Base-by-base conservation (phyloP, 2,113 vertebrate genomes). In the Rhabdomys dilectus region DNA sequence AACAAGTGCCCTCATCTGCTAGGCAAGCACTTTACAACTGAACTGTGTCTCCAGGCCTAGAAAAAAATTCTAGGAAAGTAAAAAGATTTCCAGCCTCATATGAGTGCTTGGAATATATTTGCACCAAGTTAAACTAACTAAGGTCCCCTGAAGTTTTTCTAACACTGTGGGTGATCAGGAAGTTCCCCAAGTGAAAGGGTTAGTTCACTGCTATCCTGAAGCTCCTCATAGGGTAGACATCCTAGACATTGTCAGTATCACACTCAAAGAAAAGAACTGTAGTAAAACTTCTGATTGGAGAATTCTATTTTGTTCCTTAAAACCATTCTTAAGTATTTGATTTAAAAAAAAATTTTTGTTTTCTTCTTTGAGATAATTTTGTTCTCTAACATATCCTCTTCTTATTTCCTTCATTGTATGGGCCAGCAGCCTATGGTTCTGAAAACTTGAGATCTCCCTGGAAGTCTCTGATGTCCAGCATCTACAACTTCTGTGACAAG, bases 381-480 rank as follows among this genome's bases (percentile, higher is more conserved):
- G n/a, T n/a, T n/a, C n/a, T n/a, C n/a, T n/a, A n/a, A n/a, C n/a
- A n/a, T n/a, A n/a, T n/a, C n/a, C n/a, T n/a, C n/a, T n/a, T n/a
- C n/a, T n/a, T n/a, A n/a, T n/a, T n/a, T n/a, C 36, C 24, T 39
- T 51, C 10, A 31, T 5, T 2, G 29, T 13, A 1, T 29, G 3
- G 24, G 19, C 19, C 12, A 12, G 3, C 16, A 8, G 31, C 5
- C 19, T n/a, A 31, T 68, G 77, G 29, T 24, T 21, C 24, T 13
- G 31, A 51, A 62, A 13, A 13, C 31, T 19, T 13, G 5, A 22
- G 0, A 34, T 24, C 19, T 36, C 7, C 12, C 7, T 26, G 3
- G 12, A 88, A 70, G 45, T 53, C 84, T 70, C 84, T 70, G 64
- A 39, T 64, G 7, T 8, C 13, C 13, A 62, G 81, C 5, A 17